Percentiles rank a stretch among this genome's conserved stretches.
phyloP scores from a whole-genome alignment of 2,113 vertebrate genomes.

The Phasianus colchicus region DNA sequence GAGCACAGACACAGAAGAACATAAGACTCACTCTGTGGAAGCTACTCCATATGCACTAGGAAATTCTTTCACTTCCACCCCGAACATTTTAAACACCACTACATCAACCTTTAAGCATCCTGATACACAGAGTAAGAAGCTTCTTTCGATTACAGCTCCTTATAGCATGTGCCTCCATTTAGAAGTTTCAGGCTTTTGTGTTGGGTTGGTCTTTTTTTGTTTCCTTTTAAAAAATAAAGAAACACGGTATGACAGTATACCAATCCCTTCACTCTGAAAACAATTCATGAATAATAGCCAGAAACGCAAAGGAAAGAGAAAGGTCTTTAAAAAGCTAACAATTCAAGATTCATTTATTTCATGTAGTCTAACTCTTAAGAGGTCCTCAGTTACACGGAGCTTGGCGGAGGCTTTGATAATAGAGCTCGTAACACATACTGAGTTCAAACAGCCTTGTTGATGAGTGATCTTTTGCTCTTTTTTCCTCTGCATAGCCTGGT shows the following conservation, averaged over 20 bases:
- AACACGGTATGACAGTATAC: neutral
- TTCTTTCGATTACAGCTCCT: neutral
- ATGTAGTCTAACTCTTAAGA: neutral
- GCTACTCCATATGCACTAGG: rapidly evolving
- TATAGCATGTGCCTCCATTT: rapidly evolving
- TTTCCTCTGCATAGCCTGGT: neutral
- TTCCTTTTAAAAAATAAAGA: neutral
- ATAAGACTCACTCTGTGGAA: neutral
- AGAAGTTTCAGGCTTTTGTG: neutral
- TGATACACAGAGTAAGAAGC: neutral
- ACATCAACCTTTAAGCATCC: neutral
- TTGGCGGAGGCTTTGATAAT: conserved; percentile 11
- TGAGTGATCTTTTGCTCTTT: conserved; percentile 29
- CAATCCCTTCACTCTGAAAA: neutral
- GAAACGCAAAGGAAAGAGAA: neutral
- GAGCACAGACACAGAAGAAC: neutral
- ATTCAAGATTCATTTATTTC: neutral
- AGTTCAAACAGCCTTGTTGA: conserved; percentile 18
- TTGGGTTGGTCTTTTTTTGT: neutral
- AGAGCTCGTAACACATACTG: neutral
- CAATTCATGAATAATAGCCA: neutral
- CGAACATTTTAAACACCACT: neutral
- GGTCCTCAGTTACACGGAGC: neutral
- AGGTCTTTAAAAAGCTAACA: neutral
- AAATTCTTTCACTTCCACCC: neutral